These are phyloP conservation scores for Triplophysa dalaica DNA, from an alignment of 2,113 vertebrate genomes.

Conservation along the genomic window DNA sequence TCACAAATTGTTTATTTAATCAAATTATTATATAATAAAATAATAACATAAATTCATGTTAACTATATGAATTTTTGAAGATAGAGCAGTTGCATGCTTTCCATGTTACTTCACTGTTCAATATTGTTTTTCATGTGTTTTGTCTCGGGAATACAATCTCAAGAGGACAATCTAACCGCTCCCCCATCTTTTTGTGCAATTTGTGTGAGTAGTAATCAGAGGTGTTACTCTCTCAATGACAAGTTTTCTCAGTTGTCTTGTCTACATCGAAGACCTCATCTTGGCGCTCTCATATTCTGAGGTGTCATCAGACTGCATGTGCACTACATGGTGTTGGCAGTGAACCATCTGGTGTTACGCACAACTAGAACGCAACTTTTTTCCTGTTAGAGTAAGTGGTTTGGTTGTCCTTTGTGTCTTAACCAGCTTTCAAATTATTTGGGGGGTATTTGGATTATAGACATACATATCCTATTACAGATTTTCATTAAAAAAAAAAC, in stretches of 20 bases:
- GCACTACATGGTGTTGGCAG: background rate
- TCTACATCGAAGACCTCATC: background rate
- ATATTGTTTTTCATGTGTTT: background rate
- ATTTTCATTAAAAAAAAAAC: background rate
- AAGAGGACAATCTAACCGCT: no score
- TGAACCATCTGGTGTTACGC: slow-evolving; percentile 9
- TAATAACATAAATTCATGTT: no score
- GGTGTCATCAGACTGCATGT: slow-evolving; percentile 18
- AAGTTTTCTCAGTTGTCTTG: slow-evolving; percentile 7
- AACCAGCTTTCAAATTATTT: background rate
- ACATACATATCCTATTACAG: background rate
- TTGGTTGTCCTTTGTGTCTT: background rate
- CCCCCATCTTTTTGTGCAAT: no score
- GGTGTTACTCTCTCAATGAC: background rate
- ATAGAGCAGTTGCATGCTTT: no score
- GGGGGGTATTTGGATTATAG: no score
- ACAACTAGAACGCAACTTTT: background rate
- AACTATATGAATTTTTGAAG: no score
- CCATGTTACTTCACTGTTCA: no score
- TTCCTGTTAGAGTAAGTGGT: background rate
- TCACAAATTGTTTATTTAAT: no score
- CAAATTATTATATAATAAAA: no score
- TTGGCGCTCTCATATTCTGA: background rate
- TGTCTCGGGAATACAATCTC: background rate
- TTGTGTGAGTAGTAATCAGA: background rate